Evolutionary conservation across 2,797 vertebrate species (phyloP), one percentile per base, ranked within the genome.

Genomic region (Clarias pachynema): DNA sequence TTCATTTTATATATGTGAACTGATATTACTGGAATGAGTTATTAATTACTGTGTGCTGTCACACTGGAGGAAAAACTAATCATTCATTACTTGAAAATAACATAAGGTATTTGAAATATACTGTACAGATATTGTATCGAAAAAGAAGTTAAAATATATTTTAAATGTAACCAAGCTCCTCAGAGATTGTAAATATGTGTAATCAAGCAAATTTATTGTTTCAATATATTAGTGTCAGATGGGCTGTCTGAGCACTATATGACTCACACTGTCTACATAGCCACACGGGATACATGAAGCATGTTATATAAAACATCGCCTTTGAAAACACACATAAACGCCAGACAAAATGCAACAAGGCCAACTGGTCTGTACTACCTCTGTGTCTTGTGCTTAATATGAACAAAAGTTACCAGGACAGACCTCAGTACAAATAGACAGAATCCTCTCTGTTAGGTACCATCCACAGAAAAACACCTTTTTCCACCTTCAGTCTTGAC

Each of bases 191-290:
- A 40, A 79, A 78, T 75, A 5, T 40, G 34, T 5, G 60, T 12
- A 65, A 65, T 80, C 37, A 80, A 2, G 37, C n/a, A 44, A 26
- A 80, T 80, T 2, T 49, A 80, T 29, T 65, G 44, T 80, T 80
- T n/a, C 34, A 49, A 65, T 14, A 8, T 7, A 49, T 65, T 20
- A 63, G 4, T 5, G 34, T 44, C 59, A 63, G 34, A 79, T 44
- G 34, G 37, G 37, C 34, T 79, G 24, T 63, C 24, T 79, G 22
- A 65, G 34, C 12, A 40, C n/a, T 44, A 40, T 44, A 62, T 79
- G 22, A 40, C 59, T 63, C 34, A 12, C 59, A 26, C 22, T 18
- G 34, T 26, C 59, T 24, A 22, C 75, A 60, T 14, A 40, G 57
- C 12, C 37, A 18, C 31, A 79, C 24, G 3, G 34, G 24, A 18